Conservation (phyloP, 2,797 vertebrate species). For the Columba guinea region DNA sequence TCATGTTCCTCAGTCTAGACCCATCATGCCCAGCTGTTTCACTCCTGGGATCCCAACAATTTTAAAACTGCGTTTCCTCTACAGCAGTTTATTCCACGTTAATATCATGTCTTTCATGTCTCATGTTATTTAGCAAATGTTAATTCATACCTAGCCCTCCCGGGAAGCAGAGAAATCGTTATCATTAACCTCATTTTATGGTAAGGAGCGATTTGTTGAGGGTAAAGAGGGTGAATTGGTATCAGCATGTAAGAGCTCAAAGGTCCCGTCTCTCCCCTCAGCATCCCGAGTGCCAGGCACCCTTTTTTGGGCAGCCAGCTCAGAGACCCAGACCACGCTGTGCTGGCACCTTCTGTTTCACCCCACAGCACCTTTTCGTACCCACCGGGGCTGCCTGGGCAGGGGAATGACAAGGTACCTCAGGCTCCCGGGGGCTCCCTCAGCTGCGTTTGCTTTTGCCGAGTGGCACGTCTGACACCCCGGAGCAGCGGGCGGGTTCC, state of each 20-base stretch:
- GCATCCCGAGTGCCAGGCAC: neutral
- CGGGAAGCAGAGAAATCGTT: neutral
- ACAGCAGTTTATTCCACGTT: neutral
- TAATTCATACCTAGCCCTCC: neutral
- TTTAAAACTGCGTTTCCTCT: neutral
- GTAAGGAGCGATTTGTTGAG: neutral
- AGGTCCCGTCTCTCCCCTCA: neutral
- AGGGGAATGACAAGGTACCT: neutral
- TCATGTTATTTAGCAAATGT: neutral
- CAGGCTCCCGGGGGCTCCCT: neutral
- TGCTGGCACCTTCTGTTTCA: neutral
- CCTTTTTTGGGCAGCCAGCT: neutral
- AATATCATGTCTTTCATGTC: neutral
- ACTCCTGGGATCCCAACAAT: neutral
- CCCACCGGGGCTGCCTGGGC: neutral
- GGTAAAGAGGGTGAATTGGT: neutral
- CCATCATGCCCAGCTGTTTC: neutral
- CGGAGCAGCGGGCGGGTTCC: neutral
- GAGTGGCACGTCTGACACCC: accelerated
- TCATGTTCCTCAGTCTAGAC: neutral
- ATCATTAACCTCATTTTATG: neutral
- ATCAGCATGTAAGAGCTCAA: accelerated
- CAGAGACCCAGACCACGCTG: neutral
- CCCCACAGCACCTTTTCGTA: neutral
- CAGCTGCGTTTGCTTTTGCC: neutral